Percentiles rank a stretch among this genome's conserved stretches.
These are phyloP conservation scores for Vannuccia rotundouncinata DNA, from an alignment of 2,888 invertebrate species.

Conservation along the genomic window DNA sequence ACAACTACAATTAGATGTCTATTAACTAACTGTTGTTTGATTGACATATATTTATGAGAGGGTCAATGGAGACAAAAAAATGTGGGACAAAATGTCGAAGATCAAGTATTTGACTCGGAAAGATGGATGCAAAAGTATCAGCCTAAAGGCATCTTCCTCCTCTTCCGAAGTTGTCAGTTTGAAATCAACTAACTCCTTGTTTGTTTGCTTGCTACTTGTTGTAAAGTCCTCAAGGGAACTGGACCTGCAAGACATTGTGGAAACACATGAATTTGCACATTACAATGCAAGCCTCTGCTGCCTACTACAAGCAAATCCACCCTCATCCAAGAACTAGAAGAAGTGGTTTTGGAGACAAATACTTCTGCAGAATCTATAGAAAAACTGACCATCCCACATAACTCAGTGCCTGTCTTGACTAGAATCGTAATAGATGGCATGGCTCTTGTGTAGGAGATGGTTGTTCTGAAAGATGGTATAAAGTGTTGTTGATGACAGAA, in stretches of 20 bases:
- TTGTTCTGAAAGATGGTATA: no score
- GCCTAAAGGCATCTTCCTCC: neutral
- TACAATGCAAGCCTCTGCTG: neutral
- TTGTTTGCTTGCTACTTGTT: conserved; percentile 1
- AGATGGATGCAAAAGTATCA: conserved; percentile 24
- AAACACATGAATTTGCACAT: neutral
- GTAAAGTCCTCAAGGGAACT: conserved; percentile 17
- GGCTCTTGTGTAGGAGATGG: no score
- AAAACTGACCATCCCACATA: conserved; percentile 6
- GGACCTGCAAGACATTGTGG: conserved; percentile 18
- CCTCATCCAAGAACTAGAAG: conserved; percentile 21
- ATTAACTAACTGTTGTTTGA: no score
- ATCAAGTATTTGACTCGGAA: conserved; percentile 17
- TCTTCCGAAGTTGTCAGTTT: neutral
- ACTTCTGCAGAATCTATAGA: conserved; percentile 9
- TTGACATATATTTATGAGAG: conserved; percentile 2
- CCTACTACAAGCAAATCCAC: conserved; percentile 12
- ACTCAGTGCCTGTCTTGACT: no score
- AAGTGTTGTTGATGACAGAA: neutral
- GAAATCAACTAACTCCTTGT: conserved; percentile 1
- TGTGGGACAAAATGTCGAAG: conserved; percentile 21
- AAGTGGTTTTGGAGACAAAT: neutral
- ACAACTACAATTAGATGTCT: no score
- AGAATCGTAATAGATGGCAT: no score
- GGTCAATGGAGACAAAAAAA: conserved; percentile 20